Conservation (phyloP, 1,140 invertebrate genomes). For the Nymphalis io region DNA sequence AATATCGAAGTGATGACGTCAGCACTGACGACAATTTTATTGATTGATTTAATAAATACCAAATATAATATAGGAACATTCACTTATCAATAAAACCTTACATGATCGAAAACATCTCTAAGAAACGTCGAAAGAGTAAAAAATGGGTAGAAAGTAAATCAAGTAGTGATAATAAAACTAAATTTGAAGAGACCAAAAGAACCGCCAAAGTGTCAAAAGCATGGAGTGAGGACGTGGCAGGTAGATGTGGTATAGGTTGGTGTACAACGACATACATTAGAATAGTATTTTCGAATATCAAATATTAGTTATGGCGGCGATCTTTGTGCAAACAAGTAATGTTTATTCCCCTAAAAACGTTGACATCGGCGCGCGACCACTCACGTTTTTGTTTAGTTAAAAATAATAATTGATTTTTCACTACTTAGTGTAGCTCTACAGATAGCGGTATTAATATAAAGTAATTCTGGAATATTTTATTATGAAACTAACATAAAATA, state of each 20-base stretch:
- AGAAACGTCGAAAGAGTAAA: not conserved
- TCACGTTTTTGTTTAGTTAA: constrained; percentile 77
- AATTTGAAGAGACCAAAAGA: constrained; percentile 60
- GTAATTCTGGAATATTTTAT: constrained; percentile 52
- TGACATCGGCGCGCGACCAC: constrained; percentile 68
- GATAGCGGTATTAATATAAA: constrained; percentile 2
- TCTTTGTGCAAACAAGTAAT: constrained; percentile 75
- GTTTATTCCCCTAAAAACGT: constrained; percentile 79
- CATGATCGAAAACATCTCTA: not conserved
- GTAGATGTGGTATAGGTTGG: constrained; percentile 49
- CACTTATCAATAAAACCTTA: not conserved
- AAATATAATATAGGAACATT: not conserved
- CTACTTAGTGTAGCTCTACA: constrained; percentile 59
- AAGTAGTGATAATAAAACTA: not conserved
- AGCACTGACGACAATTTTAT: not conserved
- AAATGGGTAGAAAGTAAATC: not conserved
- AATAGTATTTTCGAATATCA: constrained; percentile 79
- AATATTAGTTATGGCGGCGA: constrained; percentile 77
- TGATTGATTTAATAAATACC: not conserved
- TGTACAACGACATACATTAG: constrained; percentile 76
- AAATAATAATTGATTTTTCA: constrained; percentile 73
- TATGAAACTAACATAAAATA: constrained; percentile 36
- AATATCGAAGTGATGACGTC: not conserved
- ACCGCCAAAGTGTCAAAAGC: constrained; percentile 71
- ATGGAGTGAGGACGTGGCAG: constrained; percentile 44